Conservation (phyloP, 37 sponge, comb jelly and placozoan genomes). For the Lycopodina hypogea region DNA sequence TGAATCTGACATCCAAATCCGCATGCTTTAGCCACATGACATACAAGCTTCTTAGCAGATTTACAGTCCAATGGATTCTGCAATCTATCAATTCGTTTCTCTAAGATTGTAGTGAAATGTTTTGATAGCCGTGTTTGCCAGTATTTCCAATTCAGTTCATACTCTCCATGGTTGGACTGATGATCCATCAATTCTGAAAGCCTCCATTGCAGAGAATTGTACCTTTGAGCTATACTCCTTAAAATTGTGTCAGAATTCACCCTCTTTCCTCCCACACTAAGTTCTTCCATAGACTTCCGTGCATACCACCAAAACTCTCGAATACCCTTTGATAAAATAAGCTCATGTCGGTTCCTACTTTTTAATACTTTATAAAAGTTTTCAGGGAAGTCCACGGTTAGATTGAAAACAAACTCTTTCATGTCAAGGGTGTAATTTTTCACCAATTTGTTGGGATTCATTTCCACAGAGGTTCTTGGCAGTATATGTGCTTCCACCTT, state of each 20-base stretch:
- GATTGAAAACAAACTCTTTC: too few species aligned
- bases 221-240: constrained; percentile 23
- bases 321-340: constrained; percentile 32
- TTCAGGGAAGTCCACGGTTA: background rate
- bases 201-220: background rate
- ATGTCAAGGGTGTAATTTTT: background rate
- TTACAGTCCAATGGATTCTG: constrained; percentile 64
- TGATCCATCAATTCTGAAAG: background rate
- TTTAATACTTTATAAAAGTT: constrained; percentile 24
- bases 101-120: constrained; percentile 18
- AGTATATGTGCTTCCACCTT: too few species aligned
- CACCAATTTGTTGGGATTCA: background rate
- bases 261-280: background rate
- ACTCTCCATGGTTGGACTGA: background rate
- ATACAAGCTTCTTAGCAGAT: constrained; percentile 59
- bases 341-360: constrained; percentile 17
- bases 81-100: constrained; percentile 36
- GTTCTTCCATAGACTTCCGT: constrained; percentile 16
- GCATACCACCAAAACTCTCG: constrained; percentile 67
- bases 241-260: background rate
- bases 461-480: background rate
- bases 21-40: constrained; percentile 61
- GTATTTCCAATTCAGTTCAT: constrained; percentile 15
- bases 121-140: constrained; percentile 30
- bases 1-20: constrained; percentile 90